Evolutionary conservation across 1,140 invertebrate species (phyloP), one percentile per base, ranked within the genome.

Genomic region (Meteorus sp.): DNA sequence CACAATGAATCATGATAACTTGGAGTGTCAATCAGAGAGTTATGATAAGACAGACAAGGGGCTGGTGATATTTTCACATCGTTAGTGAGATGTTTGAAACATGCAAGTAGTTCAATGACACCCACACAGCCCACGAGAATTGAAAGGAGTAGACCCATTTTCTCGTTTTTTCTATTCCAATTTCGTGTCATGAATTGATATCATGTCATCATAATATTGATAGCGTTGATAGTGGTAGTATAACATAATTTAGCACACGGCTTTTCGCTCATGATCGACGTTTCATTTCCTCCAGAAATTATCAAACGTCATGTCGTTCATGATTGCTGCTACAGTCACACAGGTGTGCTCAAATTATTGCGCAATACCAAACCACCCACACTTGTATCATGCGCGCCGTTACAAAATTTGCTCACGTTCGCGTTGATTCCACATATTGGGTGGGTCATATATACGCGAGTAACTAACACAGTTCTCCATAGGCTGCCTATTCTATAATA

Each of bases 51-150:
- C 11, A 77, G 64, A 29, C 75, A 75, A 0, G 72, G 74, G 60
- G 50, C 67, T 59, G 67, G 66, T 4, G 60, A 60, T 51, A 65
- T 66, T 35, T 68, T 54, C 19, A 83, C 63, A 51, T 83, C 79
- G 55, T 82, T 76, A 20, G 80, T 66, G 31, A 86, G 78, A 65
- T 84, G 83, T 62, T 77, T 75, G 39, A 84, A 71, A 60, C 84
- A 86, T 31, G 83, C 81, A 11, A 88, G 69, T 11, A 89, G 79
- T 72, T 91, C 89, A 56, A 88, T 56, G 2, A 87, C 83, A 50
- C 89, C 88, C 17, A 88, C 83, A 67, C 88, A 90, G n/a, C 86
- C 82, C 59, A 90, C 82, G 20, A 91, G 71, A 65, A 89, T 77
- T 8, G 89, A 89, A 43, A 90, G 76, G 56, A 90, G 70, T 15